Base-by-base conservation (phyloP, 2,888 invertebrate species). In the Acrobasis repandana region DNA sequence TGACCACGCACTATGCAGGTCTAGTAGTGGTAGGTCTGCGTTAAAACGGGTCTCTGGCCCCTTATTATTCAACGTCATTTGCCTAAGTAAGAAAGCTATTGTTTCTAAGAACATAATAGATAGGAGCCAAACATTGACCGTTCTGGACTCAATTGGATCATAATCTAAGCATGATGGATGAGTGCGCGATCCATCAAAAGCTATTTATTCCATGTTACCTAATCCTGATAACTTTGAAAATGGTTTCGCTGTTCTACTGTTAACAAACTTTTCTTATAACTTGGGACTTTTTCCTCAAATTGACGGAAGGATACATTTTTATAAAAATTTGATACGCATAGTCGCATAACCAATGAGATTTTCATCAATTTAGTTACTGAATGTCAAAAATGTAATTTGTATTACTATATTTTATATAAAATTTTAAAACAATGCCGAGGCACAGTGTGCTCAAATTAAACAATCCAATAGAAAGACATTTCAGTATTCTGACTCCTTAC, bases 381-480 rank as follows among this genome's bases (percentile, higher is more conserved):
- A 43, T 43, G 43, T 43, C 43, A 43, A n/a, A n/a, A 11, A 14
- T 43, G 14, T 43, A 10, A 43, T 43, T 43, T 43, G 11, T 43
- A 14, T 14, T 14, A 34, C 2, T 52, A 14, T 56, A 43, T 20
- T 10, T 56, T 54, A 38, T 36, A 36, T 61, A 33, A 2, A 16
- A 36, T 36, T 36, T 16, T 38, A 14, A 16, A 38, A 36, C 9
- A 54, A 54, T 54, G 38, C n/a, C 38, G 36, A 52, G 10, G n/a
- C 38, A 54, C 0, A 18, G 11, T n/a, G 20, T 14, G 4, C 15
- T 6, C 1, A 16, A 16, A 4, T 59, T 73, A 20, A 65, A 64
- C 28, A 83, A 85, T 71, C 89, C 88, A 2, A 78, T 88, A 4
- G 88, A 87, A 61, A 80, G 74, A 63, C 72, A 82, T 62, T 86